Base-by-base conservation (phyloP, 2,888 invertebrate genomes). In the Spodoptera littoralis region DNA sequence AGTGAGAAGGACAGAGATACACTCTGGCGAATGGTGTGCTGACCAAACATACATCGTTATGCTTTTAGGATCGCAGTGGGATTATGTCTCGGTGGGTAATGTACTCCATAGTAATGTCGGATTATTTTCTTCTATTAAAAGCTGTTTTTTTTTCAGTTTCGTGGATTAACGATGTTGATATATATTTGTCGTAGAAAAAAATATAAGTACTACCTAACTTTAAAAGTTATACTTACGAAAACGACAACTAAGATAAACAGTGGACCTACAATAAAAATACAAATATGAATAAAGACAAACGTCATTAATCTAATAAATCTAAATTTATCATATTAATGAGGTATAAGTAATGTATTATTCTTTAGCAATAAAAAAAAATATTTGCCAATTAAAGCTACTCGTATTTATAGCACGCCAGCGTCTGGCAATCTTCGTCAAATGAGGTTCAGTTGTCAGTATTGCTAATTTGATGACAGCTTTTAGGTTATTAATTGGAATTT, bases 41-140 rank as follows among this genome's bases (percentile, higher is more conserved):
- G 85, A 82, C 84, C 84, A 84, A 87, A 84, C 77, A 76, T 82
- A 89, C 89, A 89, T 67, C 78, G 79, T 73, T 88, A 82, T 86
- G 88, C 89, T 89, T 88, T 89, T 87, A 89, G 84, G 76, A 66
- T 70, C 65, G 70, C 65, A 60, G 65, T 68, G 61, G 84, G 82
- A 85, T 86, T 86, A 84, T 75, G 63, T 49, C 65, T 30, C 52
- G 48, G 57, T 24, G 50, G 73, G 67, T 74, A 74, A 74, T 77
- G 60, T 55, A 60, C 67, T 48, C 46, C 55, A 54, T 65, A 65
- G 66, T 72, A 76, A 72, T 60, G 41, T 49, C 36, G 73, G 60
- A 76, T 76, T 72, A 72, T 65, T 60, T 60, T 59, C 66, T 59
- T 27, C 53, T 42, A 72, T 71, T 76, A 76, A 72, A 65, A 59